Conservation (phyloP, 1,140 invertebrate genomes). For the Orussus abietinus region DNA sequence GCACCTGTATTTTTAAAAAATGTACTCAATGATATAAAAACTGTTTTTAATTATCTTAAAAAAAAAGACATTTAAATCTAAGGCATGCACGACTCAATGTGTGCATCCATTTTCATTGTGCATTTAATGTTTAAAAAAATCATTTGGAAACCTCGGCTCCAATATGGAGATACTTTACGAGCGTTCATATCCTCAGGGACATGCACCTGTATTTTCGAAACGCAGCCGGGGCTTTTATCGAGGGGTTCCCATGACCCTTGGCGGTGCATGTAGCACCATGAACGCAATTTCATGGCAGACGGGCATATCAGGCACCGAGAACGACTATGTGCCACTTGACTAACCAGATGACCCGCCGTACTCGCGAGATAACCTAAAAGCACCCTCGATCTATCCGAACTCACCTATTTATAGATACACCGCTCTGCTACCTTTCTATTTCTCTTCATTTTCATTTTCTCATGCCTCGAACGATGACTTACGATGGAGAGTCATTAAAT, state of each 20-base stretch:
- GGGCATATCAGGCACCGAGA: constrained; percentile 20
- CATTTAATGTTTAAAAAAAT: not conserved
- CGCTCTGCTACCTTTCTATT: too few species aligned
- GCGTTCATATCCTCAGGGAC: constrained; percentile 23
- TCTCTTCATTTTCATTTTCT: constrained; percentile 25
- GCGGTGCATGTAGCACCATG: constrained; percentile 44
- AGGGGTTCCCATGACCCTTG: constrained; percentile 47
- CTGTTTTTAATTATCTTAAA: constrained; percentile 12
- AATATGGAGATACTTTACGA: constrained; percentile 15
- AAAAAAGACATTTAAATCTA: constrained; percentile 12
- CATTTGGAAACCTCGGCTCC: constrained; percentile 2
- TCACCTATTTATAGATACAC: constrained; percentile 54
- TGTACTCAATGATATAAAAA: too few species aligned
- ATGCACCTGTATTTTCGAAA: constrained; percentile 6
- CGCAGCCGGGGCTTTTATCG: constrained; percentile 43
- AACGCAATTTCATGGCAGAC: constrained; percentile 28
- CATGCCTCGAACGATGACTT: constrained; percentile 4
- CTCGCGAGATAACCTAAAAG: constrained; percentile 53
- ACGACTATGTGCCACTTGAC: constrained; percentile 48
- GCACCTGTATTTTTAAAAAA: too few species aligned
- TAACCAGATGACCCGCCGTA: constrained; percentile 54
- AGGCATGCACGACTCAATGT: not conserved
- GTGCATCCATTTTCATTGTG: not conserved
- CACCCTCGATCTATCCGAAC: constrained; percentile 50
- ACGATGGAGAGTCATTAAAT: constrained; percentile 6